Percentiles rank a stretch among this genome's conserved stretches.
Conservation (phyloP, 92 coral and sea anemone species). For the Epizoanthus ramosus region DNA sequence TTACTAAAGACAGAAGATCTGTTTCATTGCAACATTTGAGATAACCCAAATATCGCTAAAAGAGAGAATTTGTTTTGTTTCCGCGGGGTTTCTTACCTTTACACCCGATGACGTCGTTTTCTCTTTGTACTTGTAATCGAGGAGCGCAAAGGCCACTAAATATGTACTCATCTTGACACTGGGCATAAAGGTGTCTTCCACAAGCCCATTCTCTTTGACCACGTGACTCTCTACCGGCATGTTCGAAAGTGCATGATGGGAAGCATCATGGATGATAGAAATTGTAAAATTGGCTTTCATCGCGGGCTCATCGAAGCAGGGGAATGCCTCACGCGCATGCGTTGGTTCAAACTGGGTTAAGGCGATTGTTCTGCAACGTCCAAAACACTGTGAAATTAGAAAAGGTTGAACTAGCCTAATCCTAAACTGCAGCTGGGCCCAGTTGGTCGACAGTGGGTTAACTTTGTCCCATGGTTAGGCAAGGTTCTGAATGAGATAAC, state of each 20-base stretch:
- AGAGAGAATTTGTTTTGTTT: no score
- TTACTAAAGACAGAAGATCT: no score
- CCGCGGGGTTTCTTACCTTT: constrained; percentile 18
- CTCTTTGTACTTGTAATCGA: constrained; percentile 57
- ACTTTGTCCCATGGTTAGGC: no score
- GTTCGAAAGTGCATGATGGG: constrained; percentile 61
- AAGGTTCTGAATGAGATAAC: no score
- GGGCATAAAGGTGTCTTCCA: constrained; percentile 53
- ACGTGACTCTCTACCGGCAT: constrained; percentile 49
- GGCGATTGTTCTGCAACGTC: constrained; percentile 39
- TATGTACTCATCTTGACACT: constrained; percentile 66
- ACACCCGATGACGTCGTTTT: constrained; percentile 49
- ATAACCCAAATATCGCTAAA: no score
- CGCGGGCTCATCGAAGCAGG: constrained; percentile 66
- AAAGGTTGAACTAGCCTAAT: not conserved
- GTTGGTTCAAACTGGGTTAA: constrained; percentile 61
- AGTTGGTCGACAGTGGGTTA: no score
- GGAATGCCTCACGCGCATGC: constrained; percentile 60
- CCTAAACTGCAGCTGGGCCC: no score
- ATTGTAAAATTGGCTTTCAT: constrained; percentile 61
- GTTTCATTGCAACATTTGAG: no score
- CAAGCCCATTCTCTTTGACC: constrained; percentile 49
- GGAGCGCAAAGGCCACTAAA: constrained; percentile 60
- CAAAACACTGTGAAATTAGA: no score
- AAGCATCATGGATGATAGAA: constrained; percentile 51